Conservation (phyloP, 2,113 vertebrate genomes). For the Ciconia stormi region DNA sequence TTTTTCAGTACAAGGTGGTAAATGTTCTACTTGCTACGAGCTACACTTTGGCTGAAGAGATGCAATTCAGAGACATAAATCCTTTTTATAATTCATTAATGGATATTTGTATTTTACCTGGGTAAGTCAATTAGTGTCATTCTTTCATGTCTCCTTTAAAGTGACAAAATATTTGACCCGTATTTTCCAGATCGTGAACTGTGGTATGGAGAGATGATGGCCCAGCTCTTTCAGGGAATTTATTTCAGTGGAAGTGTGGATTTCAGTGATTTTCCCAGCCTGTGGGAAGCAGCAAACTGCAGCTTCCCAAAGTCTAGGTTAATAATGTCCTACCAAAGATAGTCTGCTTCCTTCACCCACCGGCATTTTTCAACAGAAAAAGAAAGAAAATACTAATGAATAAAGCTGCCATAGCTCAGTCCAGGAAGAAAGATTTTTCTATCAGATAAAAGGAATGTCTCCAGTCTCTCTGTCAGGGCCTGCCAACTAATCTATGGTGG, state of each 20-base stretch:
- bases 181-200: background rate
- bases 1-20: background rate
- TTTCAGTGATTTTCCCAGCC: background rate
- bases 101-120: background rate
- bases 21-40: background rate
- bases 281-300: background rate
- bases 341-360: background rate
- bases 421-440: background rate
- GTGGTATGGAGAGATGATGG: background rate
- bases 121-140: background rate
- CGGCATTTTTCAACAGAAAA: background rate
- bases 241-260: background rate
- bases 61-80: background rate
- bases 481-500: background rate
- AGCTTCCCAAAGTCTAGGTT: background rate
- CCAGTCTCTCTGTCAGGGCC: background rate
- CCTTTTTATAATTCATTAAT: background rate
- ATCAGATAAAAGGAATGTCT: constrained; percentile 13
- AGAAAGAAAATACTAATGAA: background rate
- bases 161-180: background rate
- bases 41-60: background rate
- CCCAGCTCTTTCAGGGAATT: background rate
- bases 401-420: background rate
- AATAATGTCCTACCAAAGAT: background rate
- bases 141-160: background rate